Evolutionary conservation across 2,797 vertebrate species (phyloP).

Genomic region (Protosalanx chinensis): DNA sequence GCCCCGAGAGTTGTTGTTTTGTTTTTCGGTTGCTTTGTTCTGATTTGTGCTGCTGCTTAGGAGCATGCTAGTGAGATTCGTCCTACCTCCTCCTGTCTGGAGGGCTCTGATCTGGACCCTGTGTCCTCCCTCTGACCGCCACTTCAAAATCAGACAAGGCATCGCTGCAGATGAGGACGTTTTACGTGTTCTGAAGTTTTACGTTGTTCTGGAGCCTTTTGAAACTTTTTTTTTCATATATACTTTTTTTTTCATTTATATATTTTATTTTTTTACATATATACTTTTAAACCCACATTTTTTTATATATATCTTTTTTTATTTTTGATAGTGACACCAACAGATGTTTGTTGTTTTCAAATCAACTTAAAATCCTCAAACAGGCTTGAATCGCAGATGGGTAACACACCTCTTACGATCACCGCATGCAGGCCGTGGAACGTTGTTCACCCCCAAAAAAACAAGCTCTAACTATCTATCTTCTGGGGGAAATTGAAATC

Average conservation of each 20-base stretch:
- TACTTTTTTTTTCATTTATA: no score
- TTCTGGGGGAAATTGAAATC: no score
- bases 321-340: neutral
- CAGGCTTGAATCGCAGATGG: no score
- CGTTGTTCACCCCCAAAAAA: no score
- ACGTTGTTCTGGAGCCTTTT: neutral
- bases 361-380: no score
- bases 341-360: no score
- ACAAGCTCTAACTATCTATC: no score
- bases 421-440: no score
- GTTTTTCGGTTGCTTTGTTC: neutral
- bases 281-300: neutral
- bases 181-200: no score
- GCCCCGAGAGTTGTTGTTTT: neutral
- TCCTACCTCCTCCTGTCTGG: neutral
- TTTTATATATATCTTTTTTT: no score
- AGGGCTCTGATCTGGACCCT: neutral
- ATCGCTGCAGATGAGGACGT: neutral
- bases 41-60: neutral
- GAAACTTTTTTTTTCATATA: neutral
- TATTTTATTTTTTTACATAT: no score
- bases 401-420: neutral
- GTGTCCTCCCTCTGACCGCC: neutral
- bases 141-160: conserved; percentile 1
- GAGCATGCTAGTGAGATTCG: neutral